Conservation (phyloP, 2,113 vertebrate species). For the Rattus rattus region DNA sequence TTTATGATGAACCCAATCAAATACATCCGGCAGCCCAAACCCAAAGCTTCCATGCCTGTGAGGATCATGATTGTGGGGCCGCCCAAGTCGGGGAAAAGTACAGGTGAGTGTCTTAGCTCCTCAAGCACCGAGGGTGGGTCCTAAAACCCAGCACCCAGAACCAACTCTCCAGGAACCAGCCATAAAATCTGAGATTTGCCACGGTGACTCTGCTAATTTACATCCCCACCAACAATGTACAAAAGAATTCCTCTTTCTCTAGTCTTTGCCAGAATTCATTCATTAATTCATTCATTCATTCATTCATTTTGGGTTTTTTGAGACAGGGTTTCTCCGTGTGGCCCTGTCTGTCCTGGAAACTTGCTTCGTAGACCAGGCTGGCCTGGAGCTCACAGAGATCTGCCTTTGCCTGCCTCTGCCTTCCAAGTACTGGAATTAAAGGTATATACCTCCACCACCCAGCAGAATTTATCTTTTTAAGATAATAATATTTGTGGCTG, state of each 20-base stretch:
- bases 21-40: constrained; percentile 93
- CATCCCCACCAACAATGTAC: background rate
- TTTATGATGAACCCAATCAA: constrained; percentile 96
- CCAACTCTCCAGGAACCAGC: background rate
- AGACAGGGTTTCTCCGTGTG: background rate
- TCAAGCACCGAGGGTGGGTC: background rate
- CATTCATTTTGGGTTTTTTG: too few relatives aligned
- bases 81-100: constrained; percentile 97
- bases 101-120: constrained; percentile 85
- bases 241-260: background rate
- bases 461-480: background rate
- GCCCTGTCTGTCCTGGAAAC: background rate
- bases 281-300: background rate
- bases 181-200: background rate
- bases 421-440: background rate
- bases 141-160: background rate
- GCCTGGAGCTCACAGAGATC: background rate
- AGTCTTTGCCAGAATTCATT: background rate
- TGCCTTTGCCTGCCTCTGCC: background rate
- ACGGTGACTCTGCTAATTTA: background rate
- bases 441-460: background rate
- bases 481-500: background rate
- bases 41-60: constrained; percentile 88
- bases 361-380: background rate
- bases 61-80: constrained; percentile 93